Base-by-base conservation (phyloP, 2,113 vertebrate species). In the Alethe castanea region DNA sequence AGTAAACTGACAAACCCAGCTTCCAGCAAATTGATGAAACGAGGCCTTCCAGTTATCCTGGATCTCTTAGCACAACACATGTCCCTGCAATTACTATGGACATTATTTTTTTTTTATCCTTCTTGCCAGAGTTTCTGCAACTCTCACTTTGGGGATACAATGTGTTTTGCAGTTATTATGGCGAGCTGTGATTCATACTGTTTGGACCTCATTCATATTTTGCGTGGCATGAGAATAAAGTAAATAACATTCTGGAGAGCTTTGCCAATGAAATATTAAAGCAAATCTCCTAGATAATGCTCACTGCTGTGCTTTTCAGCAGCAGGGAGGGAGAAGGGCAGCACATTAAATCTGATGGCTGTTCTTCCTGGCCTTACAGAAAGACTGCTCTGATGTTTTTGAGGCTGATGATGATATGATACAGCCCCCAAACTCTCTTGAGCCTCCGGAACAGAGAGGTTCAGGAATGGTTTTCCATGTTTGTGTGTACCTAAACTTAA, bases 221-320 rank as follows among this genome's bases (percentile, higher is more conserved):
- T 78, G 54, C 2, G 10, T 0, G 1, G 71, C 47, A 31, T 44
- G 36, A 94, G 52, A 81, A 90, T 60, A 53, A 61, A 88, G 81
- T 54, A 88, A 86, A 86, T 71, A 66, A 66, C 47, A 59, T 92
- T 83, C 69, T 57, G 52, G 44, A 94, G 64, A 88, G 74, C 29
- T 73, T 86, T 83, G 67, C 56, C 74, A 86, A 86, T 78, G 24
- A 92, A 92, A 78, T 78, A 90, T 71, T 90, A 71, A 96, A 90
- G 82, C 44, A 0, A 42, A 0, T 65, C 61, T 73, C n/a, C 62
- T 38, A 73, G 47, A 82, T 83, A 91, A 86, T 83, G 67, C 71
- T 93, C 52, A 45, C 24, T 83, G 42, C 59, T 70, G 8, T n/a
- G 62, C 74, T 93, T 69, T 82, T 54, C 60, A 80, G 31, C 44